Conservation (phyloP, 2,888 invertebrate species). For the Stenotaenia linearis region DNA sequence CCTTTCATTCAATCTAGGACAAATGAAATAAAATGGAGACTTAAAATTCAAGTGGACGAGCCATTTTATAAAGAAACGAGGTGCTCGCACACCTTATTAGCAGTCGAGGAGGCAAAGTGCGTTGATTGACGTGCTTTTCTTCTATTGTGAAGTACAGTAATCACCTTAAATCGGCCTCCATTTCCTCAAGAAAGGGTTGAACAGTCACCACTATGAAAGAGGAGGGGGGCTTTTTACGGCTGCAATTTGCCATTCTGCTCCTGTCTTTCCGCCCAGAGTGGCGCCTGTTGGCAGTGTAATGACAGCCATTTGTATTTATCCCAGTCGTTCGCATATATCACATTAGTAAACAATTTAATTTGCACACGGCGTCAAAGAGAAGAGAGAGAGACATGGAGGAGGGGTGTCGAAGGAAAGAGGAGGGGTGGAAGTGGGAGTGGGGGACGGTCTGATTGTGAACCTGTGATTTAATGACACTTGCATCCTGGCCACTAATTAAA, state of each 20-base stretch:
- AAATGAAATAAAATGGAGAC: not conserved
- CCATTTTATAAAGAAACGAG: not conserved
- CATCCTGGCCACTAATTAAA: constrained; percentile 33
- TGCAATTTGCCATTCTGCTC: constrained; percentile 23
- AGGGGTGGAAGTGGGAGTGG: constrained; percentile 1
- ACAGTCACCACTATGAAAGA: not conserved
- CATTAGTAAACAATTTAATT: constrained; percentile 34
- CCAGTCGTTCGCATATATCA: constrained; percentile 31
- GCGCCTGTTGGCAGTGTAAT: constrained; percentile 27
- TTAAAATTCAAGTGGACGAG: not conserved
- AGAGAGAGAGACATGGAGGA: constrained; percentile 4
- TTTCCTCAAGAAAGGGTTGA: constrained; percentile 26
- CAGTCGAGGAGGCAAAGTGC: constrained; percentile 8
- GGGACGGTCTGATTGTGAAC: constrained; percentile 28
- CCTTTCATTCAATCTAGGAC: not conserved
- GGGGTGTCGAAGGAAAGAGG: constrained; percentile 13
- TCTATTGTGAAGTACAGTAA: constrained; percentile 22
- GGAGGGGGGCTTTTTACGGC: constrained; percentile 20
- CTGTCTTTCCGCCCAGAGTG: constrained; percentile 26
- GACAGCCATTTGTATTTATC: constrained; percentile 33
- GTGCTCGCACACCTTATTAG: constrained; percentile 13
- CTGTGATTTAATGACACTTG: constrained; percentile 32
- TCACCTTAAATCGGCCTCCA: constrained; percentile 21
- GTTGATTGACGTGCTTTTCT: constrained; percentile 24
- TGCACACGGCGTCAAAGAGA: not conserved